A percentile compares a stretch with the other conserved stretches of the same genome.
Conservation (phyloP, 2,797 vertebrate species). For the Lacerta bilineata region DNA sequence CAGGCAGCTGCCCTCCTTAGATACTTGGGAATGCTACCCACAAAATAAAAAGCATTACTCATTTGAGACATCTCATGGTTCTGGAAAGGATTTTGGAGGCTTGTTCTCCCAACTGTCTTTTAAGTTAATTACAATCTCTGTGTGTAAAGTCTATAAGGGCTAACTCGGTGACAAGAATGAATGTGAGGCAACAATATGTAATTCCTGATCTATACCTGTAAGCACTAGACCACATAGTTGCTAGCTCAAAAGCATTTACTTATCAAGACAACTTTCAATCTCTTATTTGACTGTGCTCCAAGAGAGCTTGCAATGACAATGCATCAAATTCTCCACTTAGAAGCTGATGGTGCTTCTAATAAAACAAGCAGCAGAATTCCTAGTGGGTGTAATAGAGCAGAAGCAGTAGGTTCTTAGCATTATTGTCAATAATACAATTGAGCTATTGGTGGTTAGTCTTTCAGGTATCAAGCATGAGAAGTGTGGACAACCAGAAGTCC, state of each 20-base stretch:
- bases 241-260: not conserved
- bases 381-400: not conserved
- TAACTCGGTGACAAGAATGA: slow-evolving; percentile 29
- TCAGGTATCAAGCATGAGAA: not conserved
- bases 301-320: not conserved
- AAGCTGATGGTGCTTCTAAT: not conserved
- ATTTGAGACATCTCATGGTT: not conserved
- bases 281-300: slow-evolving; percentile 3
- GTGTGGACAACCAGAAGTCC: not conserved
- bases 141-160: not conserved
- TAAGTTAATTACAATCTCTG: not conserved
- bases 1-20: not conserved
- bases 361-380: not conserved
- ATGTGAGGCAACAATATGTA: not conserved
- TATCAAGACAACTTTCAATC: slow-evolving; percentile 5
- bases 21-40: not conserved
- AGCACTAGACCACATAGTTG: not conserved
- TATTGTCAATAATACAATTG: not conserved
- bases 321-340: not conserved
- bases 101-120: not conserved
- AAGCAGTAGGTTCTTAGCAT: not conserved
- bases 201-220: not conserved
- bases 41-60: slow-evolving; percentile 21
- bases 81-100: slow-evolving; percentile 19
- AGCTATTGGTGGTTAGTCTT: not conserved